These are phyloP conservation scores for Drosophila pseudotalamancana DNA, from an alignment of 2,888 invertebrate genomes.

Conservation along the genomic window DNA sequence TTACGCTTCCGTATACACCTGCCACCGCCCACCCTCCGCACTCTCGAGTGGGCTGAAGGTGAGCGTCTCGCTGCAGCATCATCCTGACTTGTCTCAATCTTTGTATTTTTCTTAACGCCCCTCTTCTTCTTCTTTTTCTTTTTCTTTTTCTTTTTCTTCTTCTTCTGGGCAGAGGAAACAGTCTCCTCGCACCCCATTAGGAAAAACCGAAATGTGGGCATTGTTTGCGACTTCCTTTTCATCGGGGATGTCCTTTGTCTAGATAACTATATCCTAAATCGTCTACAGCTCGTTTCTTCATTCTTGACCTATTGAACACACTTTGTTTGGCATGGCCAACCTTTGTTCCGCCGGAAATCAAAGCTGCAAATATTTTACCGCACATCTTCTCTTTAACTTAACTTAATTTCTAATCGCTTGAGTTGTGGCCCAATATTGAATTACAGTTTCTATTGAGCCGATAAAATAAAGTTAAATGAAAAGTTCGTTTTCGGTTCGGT, in stretches of 20 bases:
- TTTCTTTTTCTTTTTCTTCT: constrained; percentile 34
- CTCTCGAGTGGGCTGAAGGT: constrained; percentile 26
- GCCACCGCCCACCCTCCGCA: background rate
- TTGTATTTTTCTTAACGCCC: constrained; percentile 44
- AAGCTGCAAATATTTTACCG: constrained; percentile 4
- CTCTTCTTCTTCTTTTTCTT: constrained; percentile 35
- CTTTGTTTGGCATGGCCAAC: constrained; percentile 25
- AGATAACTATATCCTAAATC: constrained; percentile 18
- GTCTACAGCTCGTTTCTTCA: constrained; percentile 14
- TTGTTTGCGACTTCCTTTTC: constrained; percentile 49
- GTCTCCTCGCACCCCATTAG: background rate
- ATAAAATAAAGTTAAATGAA: constrained; percentile 23
- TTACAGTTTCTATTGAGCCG: background rate
- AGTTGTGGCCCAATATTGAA: background rate
- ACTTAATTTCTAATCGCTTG: too few species aligned
- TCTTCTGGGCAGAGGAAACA: constrained; percentile 35
- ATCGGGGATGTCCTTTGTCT: constrained; percentile 9
- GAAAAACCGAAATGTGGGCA: background rate
- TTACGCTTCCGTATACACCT: constrained; percentile 2
- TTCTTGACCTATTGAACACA: constrained; percentile 38
- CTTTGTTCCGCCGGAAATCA: constrained; percentile 2
- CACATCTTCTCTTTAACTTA: background rate
- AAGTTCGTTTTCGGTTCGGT: constrained; percentile 6
- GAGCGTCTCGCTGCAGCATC: constrained; percentile 28
- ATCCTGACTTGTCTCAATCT: constrained; percentile 33